Conservation (phyloP, 2,113 vertebrate genomes). For the Pangasianodon hypophthalmus region DNA sequence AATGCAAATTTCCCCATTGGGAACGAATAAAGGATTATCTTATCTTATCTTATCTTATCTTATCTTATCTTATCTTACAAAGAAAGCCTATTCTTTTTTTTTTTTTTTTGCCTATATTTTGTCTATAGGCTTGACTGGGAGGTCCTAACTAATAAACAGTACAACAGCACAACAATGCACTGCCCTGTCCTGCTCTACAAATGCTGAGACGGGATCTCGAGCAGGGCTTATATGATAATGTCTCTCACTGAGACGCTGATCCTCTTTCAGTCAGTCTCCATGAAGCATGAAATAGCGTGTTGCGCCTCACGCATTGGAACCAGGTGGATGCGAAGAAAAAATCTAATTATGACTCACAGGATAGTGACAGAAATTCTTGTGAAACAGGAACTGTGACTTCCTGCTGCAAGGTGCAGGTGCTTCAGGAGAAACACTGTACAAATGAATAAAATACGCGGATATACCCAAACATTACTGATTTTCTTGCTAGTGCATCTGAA, state of each 20-base stretch:
- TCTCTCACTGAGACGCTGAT: not conserved
- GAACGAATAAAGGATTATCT: no score
- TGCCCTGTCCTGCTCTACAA: conserved; percentile 25
- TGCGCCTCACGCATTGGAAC: not conserved
- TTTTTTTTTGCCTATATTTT: no score
- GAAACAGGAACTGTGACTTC: not conserved
- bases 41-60: no score
- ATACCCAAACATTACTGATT: not conserved
- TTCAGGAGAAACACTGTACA: not conserved
- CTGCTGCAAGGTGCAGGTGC: not conserved
- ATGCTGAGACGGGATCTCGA: conserved; percentile 20
- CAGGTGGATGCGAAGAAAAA: conserved; percentile 1
- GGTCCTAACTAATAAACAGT: not conserved
- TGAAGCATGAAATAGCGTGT: not conserved
- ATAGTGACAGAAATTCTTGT: not conserved
- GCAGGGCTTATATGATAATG: conserved; percentile 26
- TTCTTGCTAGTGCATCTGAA: not conserved
- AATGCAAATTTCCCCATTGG: no score
- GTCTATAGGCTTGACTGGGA: not conserved
- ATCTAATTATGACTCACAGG: not conserved
- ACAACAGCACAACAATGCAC: not conserved
- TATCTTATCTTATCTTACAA: no score
- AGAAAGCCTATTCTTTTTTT: no score
- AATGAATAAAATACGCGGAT: not conserved
- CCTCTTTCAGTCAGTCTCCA: not conserved